Conservation (phyloP, 2,113 vertebrate genomes). For the Cyphomyrus discorhynchus region DNA sequence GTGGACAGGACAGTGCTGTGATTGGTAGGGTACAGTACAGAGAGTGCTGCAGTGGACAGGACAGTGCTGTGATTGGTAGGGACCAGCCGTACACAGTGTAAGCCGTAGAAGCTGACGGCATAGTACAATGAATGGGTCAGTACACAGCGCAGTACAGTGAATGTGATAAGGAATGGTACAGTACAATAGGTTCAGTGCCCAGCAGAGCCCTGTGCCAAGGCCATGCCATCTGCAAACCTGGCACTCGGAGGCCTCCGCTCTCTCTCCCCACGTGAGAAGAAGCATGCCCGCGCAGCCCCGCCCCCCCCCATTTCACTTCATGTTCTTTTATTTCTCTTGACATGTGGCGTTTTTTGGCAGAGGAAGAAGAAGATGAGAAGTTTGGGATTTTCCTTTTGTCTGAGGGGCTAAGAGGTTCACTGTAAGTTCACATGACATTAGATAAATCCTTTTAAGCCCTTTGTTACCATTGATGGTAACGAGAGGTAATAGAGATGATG, state of each 20-base stretch:
- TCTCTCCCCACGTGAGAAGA: constrained; percentile 19
- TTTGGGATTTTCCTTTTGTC: constrained; percentile 34
- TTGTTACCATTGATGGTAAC: not conserved
- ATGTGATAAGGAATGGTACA: constrained; percentile 12
- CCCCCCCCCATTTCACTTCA: not conserved
- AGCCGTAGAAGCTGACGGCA: not conserved
- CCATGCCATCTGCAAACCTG: constrained; percentile 63
- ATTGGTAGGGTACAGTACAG: not conserved
- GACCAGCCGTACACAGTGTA: not conserved
- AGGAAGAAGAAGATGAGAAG: constrained; percentile 37
- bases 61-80: not conserved
- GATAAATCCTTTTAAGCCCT: not conserved
- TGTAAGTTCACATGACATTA: not conserved
- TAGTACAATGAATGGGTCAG: constrained; percentile 8
- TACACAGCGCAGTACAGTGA: constrained; percentile 34
- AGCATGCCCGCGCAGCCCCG: not conserved
- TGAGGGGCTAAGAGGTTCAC: constrained; percentile 7
- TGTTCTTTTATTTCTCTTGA: not conserved
- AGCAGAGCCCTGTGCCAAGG: constrained; percentile 38
- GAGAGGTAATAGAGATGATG: not conserved
- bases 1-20: not conserved
- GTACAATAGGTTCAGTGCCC: constrained; percentile 51
- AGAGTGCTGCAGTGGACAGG: not conserved
- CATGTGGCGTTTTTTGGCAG: constrained; percentile 37
- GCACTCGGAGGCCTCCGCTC: constrained; percentile 38